These are phyloP conservation scores for Styela clava DNA, from an alignment of 23 tunicate genomes.

Conservation along the genomic window DNA sequence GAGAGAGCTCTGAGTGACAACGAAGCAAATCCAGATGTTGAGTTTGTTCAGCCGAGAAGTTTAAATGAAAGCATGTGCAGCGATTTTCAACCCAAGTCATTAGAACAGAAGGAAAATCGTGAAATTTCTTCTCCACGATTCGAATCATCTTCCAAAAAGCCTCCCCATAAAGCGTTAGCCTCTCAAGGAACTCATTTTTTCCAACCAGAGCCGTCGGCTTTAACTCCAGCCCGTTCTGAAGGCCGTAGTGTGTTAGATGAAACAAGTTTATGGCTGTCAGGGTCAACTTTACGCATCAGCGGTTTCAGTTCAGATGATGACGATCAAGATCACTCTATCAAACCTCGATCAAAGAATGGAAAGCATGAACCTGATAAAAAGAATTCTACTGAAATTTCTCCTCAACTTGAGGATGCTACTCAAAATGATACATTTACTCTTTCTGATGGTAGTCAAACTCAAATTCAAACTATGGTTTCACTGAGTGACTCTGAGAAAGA, in stretches of 20 bases:
- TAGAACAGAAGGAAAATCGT: neutral
- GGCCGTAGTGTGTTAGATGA: conserved; percentile 41
- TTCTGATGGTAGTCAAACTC: neutral
- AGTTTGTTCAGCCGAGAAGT: conserved; percentile 59
- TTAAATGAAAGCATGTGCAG: conserved; percentile 27
- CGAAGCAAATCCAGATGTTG: conserved; percentile 54
- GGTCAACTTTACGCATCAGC: conserved; percentile 21
- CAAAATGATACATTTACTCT: conserved; percentile 12
- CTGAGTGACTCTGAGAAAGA: neutral
- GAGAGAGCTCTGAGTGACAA: conserved; percentile 63
- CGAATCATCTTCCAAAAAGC: neutral
- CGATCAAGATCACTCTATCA: neutral
- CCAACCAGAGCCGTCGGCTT: neutral
- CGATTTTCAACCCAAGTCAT: neutral
- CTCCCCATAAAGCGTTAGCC: neutral
- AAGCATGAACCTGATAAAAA: conserved; percentile 14
- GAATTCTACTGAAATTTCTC: neutral
- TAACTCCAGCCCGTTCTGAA: conserved; percentile 17
- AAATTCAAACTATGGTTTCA: neutral
- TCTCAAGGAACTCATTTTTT: too few species aligned
- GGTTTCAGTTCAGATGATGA: conserved; percentile 18
- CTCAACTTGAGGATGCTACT: neutral
- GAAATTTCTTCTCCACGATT: neutral
- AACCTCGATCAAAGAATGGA: neutral
- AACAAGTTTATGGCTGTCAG: conserved; percentile 86